These are phyloP conservation scores for Epirrhoe tristata DNA, from an alignment of 2,888 invertebrate genomes.

Conservation along the genomic window DNA sequence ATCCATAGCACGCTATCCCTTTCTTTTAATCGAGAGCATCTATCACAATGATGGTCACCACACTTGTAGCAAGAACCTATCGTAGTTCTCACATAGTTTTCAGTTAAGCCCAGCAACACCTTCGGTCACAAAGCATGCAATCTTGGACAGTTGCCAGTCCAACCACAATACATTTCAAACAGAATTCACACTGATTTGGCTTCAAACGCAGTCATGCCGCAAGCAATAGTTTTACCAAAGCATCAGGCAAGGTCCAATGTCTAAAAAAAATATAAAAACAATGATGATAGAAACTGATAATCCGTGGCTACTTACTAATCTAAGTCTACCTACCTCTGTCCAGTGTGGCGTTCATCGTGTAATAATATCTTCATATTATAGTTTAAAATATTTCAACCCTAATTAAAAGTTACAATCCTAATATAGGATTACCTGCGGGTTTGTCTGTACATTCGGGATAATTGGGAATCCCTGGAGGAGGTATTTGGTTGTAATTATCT, in stretches of 20 bases:
- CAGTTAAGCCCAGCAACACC: constrained; percentile 24
- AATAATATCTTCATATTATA: constrained; percentile 19
- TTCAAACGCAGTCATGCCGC: background rate
- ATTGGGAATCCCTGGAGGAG: constrained; percentile 36
- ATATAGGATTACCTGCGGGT: constrained; percentile 26
- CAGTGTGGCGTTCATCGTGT: background rate
- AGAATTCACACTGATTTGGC: background rate
- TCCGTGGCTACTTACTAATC: no score
- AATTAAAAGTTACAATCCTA: constrained; percentile 27
- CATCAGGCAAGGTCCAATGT: no score
- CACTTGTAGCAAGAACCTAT: no score
- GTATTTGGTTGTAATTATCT: constrained; percentile 49
- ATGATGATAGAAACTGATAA: no score
- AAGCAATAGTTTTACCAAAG: background rate
- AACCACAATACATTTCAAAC: constrained; percentile 10
- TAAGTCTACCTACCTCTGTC: no score
- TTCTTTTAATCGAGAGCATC: no score
- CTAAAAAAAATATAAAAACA: no score
- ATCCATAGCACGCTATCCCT: no score
- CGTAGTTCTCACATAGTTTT: constrained; percentile 28
- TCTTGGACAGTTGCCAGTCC: constrained; percentile 33
- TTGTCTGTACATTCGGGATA: constrained; percentile 25
- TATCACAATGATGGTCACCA: no score
- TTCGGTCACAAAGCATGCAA: constrained; percentile 23
- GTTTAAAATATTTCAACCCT: constrained; percentile 29